These are phyloP conservation scores for Notolabrus celidotus DNA, from an alignment of 2,797 vertebrate species.

Conservation along the genomic window DNA sequence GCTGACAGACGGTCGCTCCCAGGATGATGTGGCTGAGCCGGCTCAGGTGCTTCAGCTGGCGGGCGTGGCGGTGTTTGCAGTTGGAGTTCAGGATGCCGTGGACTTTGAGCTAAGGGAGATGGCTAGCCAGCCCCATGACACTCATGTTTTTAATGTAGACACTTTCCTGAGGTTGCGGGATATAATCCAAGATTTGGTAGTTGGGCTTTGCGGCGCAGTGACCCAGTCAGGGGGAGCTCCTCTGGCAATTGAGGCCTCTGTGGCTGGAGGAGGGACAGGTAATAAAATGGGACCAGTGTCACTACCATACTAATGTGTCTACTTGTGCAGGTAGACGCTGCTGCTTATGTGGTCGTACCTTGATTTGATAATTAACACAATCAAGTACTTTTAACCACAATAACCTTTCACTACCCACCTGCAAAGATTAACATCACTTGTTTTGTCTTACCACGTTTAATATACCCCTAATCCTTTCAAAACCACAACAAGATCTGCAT, in stretches of 20 bases:
- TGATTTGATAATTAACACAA: constrained; percentile 71
- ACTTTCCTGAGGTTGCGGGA: constrained; percentile 86
- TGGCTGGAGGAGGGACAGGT: constrained; percentile 90
- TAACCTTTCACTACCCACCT: constrained; percentile 68
- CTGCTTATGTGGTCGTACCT: constrained; percentile 62
- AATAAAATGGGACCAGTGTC: constrained; percentile 80
- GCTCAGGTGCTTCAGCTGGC: constrained; percentile 84
- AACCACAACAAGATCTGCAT: constrained; percentile 65
- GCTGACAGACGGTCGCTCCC: constrained; percentile 87
- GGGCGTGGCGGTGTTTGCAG: constrained; percentile 87
- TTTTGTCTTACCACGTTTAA: constrained; percentile 60
- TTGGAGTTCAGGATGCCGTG: constrained; percentile 90
- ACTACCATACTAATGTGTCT: constrained; percentile 77
- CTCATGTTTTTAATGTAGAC: constrained; percentile 90
- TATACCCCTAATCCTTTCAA: constrained; percentile 53
- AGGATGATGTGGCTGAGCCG: constrained; percentile 86
- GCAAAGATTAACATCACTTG: constrained; percentile 78
- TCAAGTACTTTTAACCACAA: constrained; percentile 65
- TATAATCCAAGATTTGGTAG: constrained; percentile 90
- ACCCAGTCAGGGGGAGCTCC: constrained; percentile 60
- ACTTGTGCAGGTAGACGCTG: constrained; percentile 62
- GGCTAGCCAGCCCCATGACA: constrained; percentile 83
- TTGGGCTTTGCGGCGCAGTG: constrained; percentile 83
- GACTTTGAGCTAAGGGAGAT: constrained; percentile 88
- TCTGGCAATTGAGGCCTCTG: constrained; percentile 79